phyloP scores from a whole-genome alignment of 2,888 invertebrate species.

The Lycia hirtaria region DNA sequence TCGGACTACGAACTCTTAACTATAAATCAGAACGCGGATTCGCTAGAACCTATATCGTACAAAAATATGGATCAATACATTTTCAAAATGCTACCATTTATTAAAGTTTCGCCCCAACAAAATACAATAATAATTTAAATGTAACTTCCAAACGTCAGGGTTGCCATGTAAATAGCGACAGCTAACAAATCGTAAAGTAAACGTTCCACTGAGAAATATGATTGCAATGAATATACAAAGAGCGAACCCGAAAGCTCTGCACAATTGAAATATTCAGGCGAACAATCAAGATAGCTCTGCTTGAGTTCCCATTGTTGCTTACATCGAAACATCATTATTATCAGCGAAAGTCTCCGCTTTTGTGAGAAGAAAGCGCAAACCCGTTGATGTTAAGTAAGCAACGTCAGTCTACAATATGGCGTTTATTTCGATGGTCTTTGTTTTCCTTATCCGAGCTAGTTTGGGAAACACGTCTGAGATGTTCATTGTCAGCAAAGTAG shows the following conservation, averaged over 20 bases:
- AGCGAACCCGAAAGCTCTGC: slow-evolving; percentile 52
- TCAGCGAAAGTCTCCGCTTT: slow-evolving; percentile 64
- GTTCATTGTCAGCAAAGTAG: slow-evolving; percentile 46
- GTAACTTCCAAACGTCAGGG: slow-evolving; percentile 1
- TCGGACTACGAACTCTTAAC: too few relatives aligned
- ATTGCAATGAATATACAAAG: slow-evolving; percentile 52
- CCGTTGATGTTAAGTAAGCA: slow-evolving; percentile 63
- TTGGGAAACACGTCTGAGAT: slow-evolving; percentile 41
- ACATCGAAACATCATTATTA: slow-evolving; percentile 68
- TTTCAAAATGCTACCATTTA: not conserved
- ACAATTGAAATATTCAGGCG: slow-evolving; percentile 64
- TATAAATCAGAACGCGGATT: not conserved
- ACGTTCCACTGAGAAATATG: slow-evolving; percentile 50
- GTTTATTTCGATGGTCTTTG: slow-evolving; percentile 50
- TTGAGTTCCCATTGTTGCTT: slow-evolving; percentile 59
- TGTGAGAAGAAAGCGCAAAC: slow-evolving; percentile 69
- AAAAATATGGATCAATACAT: slow-evolving; percentile 2
- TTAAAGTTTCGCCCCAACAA: slow-evolving; percentile 2
- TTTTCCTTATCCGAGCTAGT: slow-evolving; percentile 45
- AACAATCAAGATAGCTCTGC: slow-evolving; percentile 64
- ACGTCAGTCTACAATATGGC: slow-evolving; percentile 54
- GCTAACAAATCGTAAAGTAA: slow-evolving; percentile 50
- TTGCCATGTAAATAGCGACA: slow-evolving; percentile 38
- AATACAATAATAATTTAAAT: slow-evolving; percentile 9
- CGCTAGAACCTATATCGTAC: not conserved